Evolutionary conservation across 2,888 invertebrate species (phyloP).

Genomic region (Drosophila anomelani): DNA sequence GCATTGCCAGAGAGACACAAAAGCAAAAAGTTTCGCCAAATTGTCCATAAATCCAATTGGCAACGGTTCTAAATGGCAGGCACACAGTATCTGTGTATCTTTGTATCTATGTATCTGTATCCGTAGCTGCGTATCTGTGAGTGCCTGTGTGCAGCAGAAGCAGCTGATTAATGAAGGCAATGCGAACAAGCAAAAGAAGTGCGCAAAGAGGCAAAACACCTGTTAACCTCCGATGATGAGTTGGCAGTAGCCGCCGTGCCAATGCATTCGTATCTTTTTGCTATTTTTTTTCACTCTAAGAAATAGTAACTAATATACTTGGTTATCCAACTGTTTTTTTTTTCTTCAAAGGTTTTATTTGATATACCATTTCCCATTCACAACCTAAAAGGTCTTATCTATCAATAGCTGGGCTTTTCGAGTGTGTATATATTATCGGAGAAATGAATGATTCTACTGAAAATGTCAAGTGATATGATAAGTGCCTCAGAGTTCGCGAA

Average conservation of each 20-base stretch:
- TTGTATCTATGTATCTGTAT: constrained; percentile 21
- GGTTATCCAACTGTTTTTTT: neutral
- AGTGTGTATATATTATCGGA: constrained; percentile 20
- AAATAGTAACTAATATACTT: neutral
- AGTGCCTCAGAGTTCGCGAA: neutral
- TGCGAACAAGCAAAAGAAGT: constrained; percentile 43
- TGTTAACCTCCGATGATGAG: constrained; percentile 64
- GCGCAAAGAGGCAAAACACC: constrained; percentile 70
- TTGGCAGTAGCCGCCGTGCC: constrained; percentile 33
- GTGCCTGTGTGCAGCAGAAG: constrained; percentile 18
- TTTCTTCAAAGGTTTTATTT: neutral
- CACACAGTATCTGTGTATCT: constrained; percentile 1
- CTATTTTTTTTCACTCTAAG: neutral
- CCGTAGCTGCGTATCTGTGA: constrained; percentile 10
- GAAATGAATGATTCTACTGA: constrained; percentile 17
- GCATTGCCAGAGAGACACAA: constrained; percentile 11
- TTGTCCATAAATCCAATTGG: constrained; percentile 40
- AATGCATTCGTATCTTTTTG: constrained; percentile 8
- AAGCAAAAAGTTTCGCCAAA: constrained; percentile 17
- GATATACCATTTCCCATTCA: neutral
- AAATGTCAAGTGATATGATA: constrained; percentile 6
- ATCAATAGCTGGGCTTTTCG: neutral
- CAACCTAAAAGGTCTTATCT: constrained; percentile 8
- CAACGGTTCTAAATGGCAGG: constrained; percentile 18
- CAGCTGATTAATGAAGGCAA: constrained; percentile 50